Conservation (phyloP, 2,113 vertebrate species). For the Pomatostomus ruficeps region DNA sequence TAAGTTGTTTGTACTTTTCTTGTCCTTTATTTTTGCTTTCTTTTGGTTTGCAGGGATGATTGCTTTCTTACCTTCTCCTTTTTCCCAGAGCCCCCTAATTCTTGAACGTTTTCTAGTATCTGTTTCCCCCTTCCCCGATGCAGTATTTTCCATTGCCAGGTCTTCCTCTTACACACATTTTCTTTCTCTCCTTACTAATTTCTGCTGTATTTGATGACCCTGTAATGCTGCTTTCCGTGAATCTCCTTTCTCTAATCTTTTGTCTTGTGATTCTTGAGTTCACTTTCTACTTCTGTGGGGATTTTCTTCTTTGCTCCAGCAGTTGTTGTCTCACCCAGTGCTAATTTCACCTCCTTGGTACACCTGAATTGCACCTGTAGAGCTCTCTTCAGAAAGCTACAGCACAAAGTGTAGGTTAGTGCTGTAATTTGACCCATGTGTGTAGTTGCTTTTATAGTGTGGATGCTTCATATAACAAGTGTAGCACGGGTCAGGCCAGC, state of each 20-base stretch:
- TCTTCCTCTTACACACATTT: background rate
- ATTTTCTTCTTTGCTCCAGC: background rate
- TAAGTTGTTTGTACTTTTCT: background rate
- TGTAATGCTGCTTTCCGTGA: background rate
- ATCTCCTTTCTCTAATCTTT: background rate
- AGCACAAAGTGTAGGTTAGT: background rate
- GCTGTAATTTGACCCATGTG: background rate
- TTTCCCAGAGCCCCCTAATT: rapidly evolving
- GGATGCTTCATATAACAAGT: background rate
- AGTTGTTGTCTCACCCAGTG: background rate
- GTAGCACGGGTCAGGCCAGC: too few species aligned
- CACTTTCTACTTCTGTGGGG: background rate
- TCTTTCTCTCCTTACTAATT: background rate
- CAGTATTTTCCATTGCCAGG: background rate
- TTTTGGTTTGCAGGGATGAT: background rate
- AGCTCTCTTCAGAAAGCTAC: background rate
- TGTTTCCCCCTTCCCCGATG: background rate
- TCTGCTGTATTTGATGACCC: background rate
- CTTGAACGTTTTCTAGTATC: background rate
- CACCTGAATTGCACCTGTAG: background rate
- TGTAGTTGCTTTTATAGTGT: background rate
- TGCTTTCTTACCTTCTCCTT: background rate
- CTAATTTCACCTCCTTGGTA: background rate
- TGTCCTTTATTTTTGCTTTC: background rate
- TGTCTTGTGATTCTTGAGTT: background rate